Evolutionary conservation across 2,888 invertebrate species (phyloP).

Genomic region (Germaria angustata): DNA sequence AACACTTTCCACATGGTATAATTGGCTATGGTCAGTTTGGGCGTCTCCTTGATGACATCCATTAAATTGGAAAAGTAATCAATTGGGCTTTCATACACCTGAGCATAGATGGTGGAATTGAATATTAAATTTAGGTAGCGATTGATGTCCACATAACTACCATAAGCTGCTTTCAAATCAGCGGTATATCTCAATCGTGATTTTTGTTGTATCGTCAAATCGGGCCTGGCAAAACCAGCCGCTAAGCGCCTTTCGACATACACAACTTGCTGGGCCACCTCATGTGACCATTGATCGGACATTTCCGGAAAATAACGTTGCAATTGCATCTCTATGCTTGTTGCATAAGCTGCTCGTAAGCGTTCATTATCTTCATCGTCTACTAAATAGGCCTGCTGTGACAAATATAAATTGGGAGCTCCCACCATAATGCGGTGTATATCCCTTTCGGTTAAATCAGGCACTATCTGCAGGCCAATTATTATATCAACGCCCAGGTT

Average conservation of each 20-base stretch:
- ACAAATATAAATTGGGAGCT: conserved; percentile 73
- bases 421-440: conserved; percentile 75
- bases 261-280: conserved; percentile 74
- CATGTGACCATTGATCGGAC: conserved; percentile 70
- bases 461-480: conserved; percentile 75
- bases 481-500: conserved; percentile 75
- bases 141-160: conserved; percentile 75
- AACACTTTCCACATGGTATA: conserved; percentile 78
- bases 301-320: conserved; percentile 72
- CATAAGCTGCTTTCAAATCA: conserved; percentile 74
- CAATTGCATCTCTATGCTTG: conserved; percentile 71
- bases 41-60: conserved; percentile 73
- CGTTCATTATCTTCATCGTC: conserved; percentile 67
- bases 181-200: conserved; percentile 72
- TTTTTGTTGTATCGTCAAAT: conserved; percentile 73
- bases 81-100: conserved; percentile 75
- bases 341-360: conserved; percentile 68
- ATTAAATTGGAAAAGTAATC: conserved; percentile 74
- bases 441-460: conserved; percentile 74
- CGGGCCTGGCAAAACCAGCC: conserved; percentile 72
- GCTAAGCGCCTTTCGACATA: conserved; percentile 74
- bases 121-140: conserved; percentile 76
- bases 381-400: conserved; percentile 71
- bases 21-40: conserved; percentile 76
- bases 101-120: conserved; percentile 73